Evolutionary conservation across 2,797 vertebrate species (phyloP), one percentile per base, ranked within the genome.

Genomic region (Clarias laeviceps): DNA sequence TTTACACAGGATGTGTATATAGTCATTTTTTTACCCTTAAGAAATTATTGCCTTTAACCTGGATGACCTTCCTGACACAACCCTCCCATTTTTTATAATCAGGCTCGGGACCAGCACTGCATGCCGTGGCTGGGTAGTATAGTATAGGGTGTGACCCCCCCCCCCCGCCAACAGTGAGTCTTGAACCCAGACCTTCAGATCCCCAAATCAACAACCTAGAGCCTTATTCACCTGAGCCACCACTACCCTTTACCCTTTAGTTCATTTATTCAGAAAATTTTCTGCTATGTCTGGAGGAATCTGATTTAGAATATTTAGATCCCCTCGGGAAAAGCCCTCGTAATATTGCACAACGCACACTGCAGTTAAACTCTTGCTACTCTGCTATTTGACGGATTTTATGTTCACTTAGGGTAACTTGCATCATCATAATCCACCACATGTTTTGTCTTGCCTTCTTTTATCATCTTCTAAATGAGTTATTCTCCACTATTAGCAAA

Each of bases 401-500:
- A 82, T 57, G 73, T 66, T 61, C 80, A 61, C 27, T 61, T 32
- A 76, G 64, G 34, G 80, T 32, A 65, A 18, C n/a, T 50, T 50
- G 24, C 37, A 73, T 81, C 78, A 65, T 72, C 56, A 45, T 50
- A 61, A 45, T 70, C 54, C 69, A 74, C 84, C 68, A 56, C 78
- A 85, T 59, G 84, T 65, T 73, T 80, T 15, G 59, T 80, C 78
- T n/a, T 64, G 64, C 32, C 76, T 79, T n/a, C 64, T 70, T 68
- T 62, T 24, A 70, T 84, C 74, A 70, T 85, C 27, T 80, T 69
- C 34, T 61, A 45, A 84, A 70, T 57, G 76, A 80, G 59, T 32
- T 65, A 74, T 64, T 76, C 27, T 65, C 59, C 34, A 83, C 68
- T 62, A 76, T 80, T 83, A 66, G 82, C 45, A 79, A 57, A 79